phyloP scores from a whole-genome alignment of 1,140 invertebrate species.

The Episyrphus balteatus region DNA sequence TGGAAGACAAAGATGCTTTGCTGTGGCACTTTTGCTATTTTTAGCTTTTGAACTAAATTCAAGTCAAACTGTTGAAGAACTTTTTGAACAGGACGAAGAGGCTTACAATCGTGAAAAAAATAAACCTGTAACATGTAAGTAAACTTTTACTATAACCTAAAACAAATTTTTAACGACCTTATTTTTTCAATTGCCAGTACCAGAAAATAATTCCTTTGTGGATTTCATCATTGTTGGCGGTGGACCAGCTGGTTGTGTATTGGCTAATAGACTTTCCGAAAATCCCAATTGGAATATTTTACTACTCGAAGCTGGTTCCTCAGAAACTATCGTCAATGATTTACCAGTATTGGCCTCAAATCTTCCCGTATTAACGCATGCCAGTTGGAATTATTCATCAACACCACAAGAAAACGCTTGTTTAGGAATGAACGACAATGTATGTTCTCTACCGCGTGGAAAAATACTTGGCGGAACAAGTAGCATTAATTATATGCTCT shows the following conservation, averaged over 20 bases:
- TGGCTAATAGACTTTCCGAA: slow-evolving; percentile 46
- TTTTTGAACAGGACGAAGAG: too few relatives aligned
- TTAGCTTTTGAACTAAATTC: too few relatives aligned
- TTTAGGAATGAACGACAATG: slow-evolving; percentile 37
- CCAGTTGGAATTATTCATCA: slow-evolving; percentile 57
- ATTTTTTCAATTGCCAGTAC: too few relatives aligned
- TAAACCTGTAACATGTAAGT: too few relatives aligned
- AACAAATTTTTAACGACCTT: too few relatives aligned
- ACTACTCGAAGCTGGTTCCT: slow-evolving; percentile 50
- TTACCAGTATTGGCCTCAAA: slow-evolving; percentile 48
- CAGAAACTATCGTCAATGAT: slow-evolving; percentile 51
- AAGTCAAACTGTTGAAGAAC: too few relatives aligned
- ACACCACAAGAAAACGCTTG: slow-evolving; percentile 47
- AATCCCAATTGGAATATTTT: slow-evolving; percentile 43
- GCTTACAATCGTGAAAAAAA: too few relatives aligned
- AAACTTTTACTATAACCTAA: too few relatives aligned
- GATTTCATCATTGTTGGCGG: slow-evolving; percentile 46
- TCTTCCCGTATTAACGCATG: slow-evolving; percentile 38
- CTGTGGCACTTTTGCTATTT: too few relatives aligned
- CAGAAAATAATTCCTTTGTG: slow-evolving; percentile 10
- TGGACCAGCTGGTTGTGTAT: slow-evolving; percentile 51
- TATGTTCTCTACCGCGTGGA: slow-evolving; percentile 55
- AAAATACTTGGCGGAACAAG: slow-evolving; percentile 65
- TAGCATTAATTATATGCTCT: slow-evolving; percentile 65
- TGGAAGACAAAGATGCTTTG: too few relatives aligned